Percentiles rank a stretch among this genome's conserved stretches.
Evolutionary conservation across 2,113 vertebrate genomes (phyloP).

Genomic region (Chamaetylas fuelleborni): DNA sequence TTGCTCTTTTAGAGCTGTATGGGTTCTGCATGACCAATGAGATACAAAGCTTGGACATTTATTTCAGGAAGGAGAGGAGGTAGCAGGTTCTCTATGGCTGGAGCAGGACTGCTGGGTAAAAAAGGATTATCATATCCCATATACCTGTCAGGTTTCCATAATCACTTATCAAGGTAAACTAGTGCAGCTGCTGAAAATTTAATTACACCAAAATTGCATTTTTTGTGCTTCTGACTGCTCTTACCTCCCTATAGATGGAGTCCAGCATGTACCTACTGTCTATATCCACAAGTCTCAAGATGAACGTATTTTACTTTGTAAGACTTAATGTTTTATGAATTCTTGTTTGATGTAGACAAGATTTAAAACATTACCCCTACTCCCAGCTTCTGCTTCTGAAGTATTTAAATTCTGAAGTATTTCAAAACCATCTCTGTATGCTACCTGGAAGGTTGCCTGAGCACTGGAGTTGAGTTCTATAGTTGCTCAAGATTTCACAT

Average conservation of each 20-base stretch:
- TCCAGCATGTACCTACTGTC: neutral
- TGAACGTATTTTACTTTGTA: rapidly evolving
- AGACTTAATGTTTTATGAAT: neutral
- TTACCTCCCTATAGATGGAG: neutral
- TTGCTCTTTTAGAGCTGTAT: neutral
- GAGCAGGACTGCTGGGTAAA: neutral
- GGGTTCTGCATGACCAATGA: neutral
- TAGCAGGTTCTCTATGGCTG: neutral
- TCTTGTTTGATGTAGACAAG: neutral
- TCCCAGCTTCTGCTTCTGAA: neutral
- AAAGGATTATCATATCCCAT: neutral
- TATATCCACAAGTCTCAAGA: neutral
- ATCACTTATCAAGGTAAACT: neutral
- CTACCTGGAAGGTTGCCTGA: neutral
- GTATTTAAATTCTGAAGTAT: neutral
- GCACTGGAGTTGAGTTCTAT: neutral
- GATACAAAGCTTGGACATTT: neutral
- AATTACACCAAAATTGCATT: neutral
- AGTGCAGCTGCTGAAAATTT: neutral
- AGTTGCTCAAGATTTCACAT: neutral
- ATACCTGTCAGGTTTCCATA: neutral
- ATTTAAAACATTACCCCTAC: neutral
- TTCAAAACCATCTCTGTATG: neutral
- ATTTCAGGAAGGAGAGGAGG: neutral
- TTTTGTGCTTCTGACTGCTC: neutral